These are phyloP conservation scores for Branchellion lobata DNA, from an alignment of 2,888 invertebrate genomes.

Conservation along the genomic window DNA sequence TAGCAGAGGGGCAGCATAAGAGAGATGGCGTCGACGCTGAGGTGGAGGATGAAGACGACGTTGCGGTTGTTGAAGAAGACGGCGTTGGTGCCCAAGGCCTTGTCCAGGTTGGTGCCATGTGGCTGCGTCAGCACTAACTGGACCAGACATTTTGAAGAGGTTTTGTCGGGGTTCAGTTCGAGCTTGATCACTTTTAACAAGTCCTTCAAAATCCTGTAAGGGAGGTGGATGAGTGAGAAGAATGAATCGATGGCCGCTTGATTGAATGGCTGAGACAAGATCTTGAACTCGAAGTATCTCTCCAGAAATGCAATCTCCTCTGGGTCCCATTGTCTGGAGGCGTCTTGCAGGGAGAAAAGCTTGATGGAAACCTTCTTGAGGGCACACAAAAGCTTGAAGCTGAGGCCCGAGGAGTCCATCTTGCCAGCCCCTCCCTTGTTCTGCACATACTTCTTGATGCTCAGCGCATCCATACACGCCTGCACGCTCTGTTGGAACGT, in stretches of 20 bases:
- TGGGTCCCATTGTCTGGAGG: conserved; percentile 77
- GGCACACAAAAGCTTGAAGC: neutral
- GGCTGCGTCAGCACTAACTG: neutral
- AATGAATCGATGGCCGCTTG: conserved; percentile 84
- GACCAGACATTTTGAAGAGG: neutral
- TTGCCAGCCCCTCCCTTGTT: neutral
- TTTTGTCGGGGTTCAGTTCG: conserved; percentile 62
- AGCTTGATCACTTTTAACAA: conserved; percentile 84
- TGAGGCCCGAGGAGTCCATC: neutral
- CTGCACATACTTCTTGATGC: conserved; percentile 12
- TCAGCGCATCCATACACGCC: neutral
- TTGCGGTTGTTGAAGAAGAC: conserved; percentile 4
- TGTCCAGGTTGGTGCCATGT: conserved; percentile 5
- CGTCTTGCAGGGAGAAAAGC: conserved; percentile 16
- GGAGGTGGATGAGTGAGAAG: conserved; percentile 79
- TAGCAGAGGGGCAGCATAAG: conserved; percentile 85
- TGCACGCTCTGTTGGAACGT: neutral
- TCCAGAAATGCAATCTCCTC: conserved; percentile 87
- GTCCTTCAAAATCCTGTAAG: conserved; percentile 82
- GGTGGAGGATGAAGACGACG: neutral
- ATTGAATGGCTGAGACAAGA: conserved; percentile 85
- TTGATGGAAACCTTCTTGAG: conserved; percentile 7
- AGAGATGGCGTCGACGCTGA: conserved; percentile 67
- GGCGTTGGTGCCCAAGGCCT: neutral
- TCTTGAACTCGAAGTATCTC: conserved; percentile 80